Percentiles rank a stretch among this genome's conserved stretches.
These are phyloP conservation scores for Coelinius sp. DNA, from an alignment of 2,888 invertebrate genomes.

Conservation along the genomic window DNA sequence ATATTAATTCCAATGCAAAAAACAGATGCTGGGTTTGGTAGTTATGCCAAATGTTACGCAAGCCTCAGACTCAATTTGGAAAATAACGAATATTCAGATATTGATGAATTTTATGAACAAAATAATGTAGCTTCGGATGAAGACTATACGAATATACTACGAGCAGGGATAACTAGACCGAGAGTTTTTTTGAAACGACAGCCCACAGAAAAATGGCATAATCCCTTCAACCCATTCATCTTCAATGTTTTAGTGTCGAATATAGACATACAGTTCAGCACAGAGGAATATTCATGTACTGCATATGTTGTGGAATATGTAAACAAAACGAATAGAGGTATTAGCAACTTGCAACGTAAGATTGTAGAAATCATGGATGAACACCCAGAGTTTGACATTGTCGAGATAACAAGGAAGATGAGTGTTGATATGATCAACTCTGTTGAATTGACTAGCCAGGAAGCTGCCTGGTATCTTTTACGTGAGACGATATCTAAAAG, in stretches of 20 bases:
- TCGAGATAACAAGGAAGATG: conserved; percentile 54
- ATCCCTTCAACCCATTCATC: no score
- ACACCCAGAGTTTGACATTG: conserved; percentile 59
- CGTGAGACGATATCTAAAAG: conserved; percentile 68
- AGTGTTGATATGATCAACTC: conserved; percentile 59
- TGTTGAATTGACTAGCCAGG: conserved; percentile 67
- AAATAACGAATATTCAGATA: no score
- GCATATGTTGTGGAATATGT: conserved; percentile 66
- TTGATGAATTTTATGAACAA: no score
- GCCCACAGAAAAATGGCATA: no score
- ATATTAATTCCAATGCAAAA: conserved; percentile 52
- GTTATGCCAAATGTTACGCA: conserved; percentile 31
- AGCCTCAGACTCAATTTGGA: no score
- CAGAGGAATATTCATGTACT: no score
- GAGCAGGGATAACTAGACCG: no score
- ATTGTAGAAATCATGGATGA: conserved; percentile 59
- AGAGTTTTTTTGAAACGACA: no score
- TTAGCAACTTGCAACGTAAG: conserved; percentile 61
- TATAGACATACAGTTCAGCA: no score
- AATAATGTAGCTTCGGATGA: no score
- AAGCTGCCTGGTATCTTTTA: conserved; percentile 70
- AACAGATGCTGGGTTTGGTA: conserved; percentile 31
- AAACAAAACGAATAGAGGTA: conserved; percentile 64
- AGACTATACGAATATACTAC: no score
- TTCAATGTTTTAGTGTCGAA: no score